Percentiles rank a stretch among this genome's conserved stretches.
Evolutionary conservation across 2,888 invertebrate genomes (phyloP).

Genomic region (Cryptus armator): DNA sequence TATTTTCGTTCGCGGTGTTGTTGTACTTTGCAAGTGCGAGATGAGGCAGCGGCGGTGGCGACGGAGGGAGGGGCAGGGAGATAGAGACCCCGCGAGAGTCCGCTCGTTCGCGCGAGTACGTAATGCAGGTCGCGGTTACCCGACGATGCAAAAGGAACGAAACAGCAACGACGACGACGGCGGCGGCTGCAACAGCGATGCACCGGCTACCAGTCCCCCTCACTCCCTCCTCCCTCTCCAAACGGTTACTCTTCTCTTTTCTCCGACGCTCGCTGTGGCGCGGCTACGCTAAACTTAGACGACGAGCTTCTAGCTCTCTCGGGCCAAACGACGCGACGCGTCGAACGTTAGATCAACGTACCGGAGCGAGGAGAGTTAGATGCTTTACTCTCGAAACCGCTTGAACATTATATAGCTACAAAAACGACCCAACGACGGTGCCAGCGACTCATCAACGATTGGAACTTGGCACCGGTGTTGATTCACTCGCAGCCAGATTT

Average conservation of each 20-base stretch:
- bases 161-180: constrained; percentile 49
- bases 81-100: constrained; percentile 1
- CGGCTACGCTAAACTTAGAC: constrained; percentile 64
- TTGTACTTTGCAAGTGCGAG: constrained; percentile 71
- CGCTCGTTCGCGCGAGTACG: constrained; percentile 68
- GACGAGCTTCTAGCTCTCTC: constrained; percentile 61
- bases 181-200: constrained; percentile 57
- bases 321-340: constrained; percentile 60
- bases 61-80: neutral
- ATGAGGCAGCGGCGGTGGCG: constrained; percentile 57
- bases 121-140: constrained; percentile 81
- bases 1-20: constrained; percentile 76
- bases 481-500: neutral
- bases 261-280: constrained; percentile 57
- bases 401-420: neutral
- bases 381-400: constrained; percentile 33
- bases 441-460: constrained; percentile 2
- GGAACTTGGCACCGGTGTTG: neutral
- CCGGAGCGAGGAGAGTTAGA: constrained; percentile 51
- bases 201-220: constrained; percentile 47
- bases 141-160: constrained; percentile 72
- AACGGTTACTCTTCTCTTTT: constrained; percentile 33
- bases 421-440: neutral
- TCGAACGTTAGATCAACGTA: constrained; percentile 75
- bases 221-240: constrained; percentile 15